Conservation (phyloP, 2,888 invertebrate genomes). For the Thyatira batis region DNA sequence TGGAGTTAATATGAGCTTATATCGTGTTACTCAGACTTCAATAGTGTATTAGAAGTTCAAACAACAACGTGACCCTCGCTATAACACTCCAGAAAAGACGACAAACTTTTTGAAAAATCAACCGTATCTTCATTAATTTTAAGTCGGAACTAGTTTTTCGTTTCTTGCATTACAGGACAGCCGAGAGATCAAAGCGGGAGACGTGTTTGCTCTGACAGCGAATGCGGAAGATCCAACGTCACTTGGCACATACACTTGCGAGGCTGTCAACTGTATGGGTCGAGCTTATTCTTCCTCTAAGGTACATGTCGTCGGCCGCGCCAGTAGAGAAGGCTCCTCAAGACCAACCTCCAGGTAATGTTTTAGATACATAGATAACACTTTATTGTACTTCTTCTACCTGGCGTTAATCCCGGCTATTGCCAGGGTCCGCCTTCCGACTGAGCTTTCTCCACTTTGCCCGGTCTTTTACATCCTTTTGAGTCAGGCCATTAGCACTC, state of each 20-base stretch:
- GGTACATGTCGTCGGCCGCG: conserved; percentile 90
- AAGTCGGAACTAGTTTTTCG: not conserved
- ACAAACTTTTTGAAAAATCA: not conserved
- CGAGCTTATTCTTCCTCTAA: conserved; percentile 91
- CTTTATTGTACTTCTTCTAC: not conserved
- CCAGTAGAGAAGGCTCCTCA: conserved; percentile 86
- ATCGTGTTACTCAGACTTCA: no score
- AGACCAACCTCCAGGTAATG: conserved; percentile 85
- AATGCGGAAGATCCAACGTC: conserved; percentile 93
- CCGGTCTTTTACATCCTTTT: no score
- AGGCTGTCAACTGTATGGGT: conserved; percentile 95
- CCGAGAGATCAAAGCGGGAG: conserved; percentile 93
- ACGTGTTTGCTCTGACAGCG: conserved; percentile 93
- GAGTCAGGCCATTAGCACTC: no score
- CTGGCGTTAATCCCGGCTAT: no score
- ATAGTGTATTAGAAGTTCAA: no score
- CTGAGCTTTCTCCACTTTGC: no score
- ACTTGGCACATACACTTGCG: conserved; percentile 93
- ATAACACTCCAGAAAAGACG: not conserved
- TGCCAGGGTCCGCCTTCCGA: no score
- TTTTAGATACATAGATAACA: not conserved
- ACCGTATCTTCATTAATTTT: not conserved
- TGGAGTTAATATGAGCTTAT: no score
- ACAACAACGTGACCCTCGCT: not conserved
- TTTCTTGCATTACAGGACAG: conserved; percentile 85